Evolutionary conservation across 2,797 vertebrate genomes (phyloP).

Genomic region (Acanthurus lineatus): DNA sequence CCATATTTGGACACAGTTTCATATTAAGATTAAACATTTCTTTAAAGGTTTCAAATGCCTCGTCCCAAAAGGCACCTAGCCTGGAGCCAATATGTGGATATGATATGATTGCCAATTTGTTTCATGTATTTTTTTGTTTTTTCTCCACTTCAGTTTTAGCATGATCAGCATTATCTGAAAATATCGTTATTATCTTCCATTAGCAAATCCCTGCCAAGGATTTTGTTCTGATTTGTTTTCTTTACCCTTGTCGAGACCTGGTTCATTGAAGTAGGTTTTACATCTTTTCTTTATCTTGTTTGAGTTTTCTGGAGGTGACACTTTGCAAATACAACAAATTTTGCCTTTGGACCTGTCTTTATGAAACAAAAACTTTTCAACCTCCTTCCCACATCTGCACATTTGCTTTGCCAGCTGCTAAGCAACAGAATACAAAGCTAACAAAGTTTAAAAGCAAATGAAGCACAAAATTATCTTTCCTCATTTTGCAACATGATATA

Average conservation of each 20-base stretch:
- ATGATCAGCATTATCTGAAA: constrained; percentile 3
- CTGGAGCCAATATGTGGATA: constrained; percentile 17
- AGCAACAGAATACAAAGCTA: background rate
- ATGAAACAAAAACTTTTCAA: constrained; percentile 12
- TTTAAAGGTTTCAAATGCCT: constrained; percentile 18
- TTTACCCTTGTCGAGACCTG: background rate
- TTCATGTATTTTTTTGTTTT: constrained; percentile 19
- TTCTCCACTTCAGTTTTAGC: constrained; percentile 15
- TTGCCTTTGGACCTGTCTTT: constrained; percentile 38
- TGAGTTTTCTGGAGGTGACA: too few relatives aligned
- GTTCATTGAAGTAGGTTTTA: background rate
- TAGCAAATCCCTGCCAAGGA: background rate
- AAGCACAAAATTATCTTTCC: constrained; percentile 23
- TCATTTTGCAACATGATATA: constrained; percentile 47
- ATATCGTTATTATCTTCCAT: constrained; percentile 4
- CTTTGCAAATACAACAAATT: background rate
- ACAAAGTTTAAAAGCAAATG: constrained; percentile 6
- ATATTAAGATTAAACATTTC: constrained; percentile 48
- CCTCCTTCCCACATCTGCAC: background rate
- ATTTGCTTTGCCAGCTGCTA: constrained; percentile 22
- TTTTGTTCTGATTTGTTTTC: constrained; percentile 15
- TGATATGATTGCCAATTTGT: constrained; percentile 36
- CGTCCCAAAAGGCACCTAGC: constrained; percentile 20
- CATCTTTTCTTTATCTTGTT: background rate
- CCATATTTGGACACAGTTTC: constrained; percentile 29